A percentile compares a stretch with the other conserved stretches of the same genome.
phyloP scores from a whole-genome alignment of 2,888 invertebrate genomes.

The Platynereis dumerilii region DNA sequence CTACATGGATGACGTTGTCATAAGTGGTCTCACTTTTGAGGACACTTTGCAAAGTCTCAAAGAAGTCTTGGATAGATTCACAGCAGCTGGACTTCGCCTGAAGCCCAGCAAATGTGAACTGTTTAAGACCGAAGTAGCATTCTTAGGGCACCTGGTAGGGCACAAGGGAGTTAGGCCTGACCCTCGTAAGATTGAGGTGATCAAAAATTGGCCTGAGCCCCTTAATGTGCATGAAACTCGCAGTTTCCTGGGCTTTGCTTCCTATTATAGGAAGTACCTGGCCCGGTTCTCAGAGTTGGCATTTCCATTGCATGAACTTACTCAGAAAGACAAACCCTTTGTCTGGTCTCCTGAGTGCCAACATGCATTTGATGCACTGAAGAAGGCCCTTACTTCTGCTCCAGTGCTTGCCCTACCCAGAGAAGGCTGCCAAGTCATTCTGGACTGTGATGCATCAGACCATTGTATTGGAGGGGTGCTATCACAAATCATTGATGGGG shows the following conservation, averaged over 20 bases:
- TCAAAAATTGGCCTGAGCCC: background rate
- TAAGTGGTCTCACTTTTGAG: background rate
- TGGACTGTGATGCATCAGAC: constrained; percentile 21
- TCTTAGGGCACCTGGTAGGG: constrained; percentile 7
- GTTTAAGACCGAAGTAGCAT: background rate
- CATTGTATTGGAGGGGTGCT: constrained; percentile 23
- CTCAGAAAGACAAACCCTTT: constrained; percentile 6
- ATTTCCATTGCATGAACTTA: constrained; percentile 1
- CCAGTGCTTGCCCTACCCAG: constrained; percentile 27
- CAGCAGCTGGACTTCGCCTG: background rate
- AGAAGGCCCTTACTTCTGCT: background rate
- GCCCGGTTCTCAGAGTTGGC: constrained; percentile 11
- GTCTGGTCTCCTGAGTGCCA: constrained; percentile 23
- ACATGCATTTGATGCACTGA: constrained; percentile 10
- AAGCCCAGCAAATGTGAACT: constrained; percentile 13
- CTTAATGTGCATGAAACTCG: background rate
- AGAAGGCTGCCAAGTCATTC: background rate
- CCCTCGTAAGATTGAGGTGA: background rate
- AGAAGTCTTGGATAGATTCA: background rate
- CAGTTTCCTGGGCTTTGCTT: constrained; percentile 1
- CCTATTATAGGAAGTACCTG: constrained; percentile 22
- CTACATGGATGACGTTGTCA: constrained; percentile 11
- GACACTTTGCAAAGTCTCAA: no score
- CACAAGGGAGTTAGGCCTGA: background rate
- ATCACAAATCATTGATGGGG: constrained; percentile 17